Conservation (phyloP, 2,113 vertebrate species). For the Pollachius pollachius region DNA sequence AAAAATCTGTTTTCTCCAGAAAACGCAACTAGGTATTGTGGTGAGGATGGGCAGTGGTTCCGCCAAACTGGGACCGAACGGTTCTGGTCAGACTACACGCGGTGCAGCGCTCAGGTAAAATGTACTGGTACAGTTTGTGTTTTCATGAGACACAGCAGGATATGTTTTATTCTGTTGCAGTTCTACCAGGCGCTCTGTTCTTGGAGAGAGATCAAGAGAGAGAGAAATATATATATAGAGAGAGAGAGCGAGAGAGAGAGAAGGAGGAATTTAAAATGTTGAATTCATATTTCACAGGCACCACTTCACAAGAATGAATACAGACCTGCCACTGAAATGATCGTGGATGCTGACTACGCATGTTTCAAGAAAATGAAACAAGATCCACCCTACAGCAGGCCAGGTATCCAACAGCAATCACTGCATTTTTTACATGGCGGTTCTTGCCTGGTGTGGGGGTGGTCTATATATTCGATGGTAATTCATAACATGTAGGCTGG, state of each 20-base stretch:
- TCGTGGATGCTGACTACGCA: conserved; percentile 86
- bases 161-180: too few relatives aligned
- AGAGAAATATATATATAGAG: too few relatives aligned
- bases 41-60: conserved; percentile 90
- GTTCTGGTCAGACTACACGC: conserved; percentile 95
- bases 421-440: background rate
- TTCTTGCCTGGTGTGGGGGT: too few relatives aligned
- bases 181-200: too few relatives aligned
- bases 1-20: conserved; percentile 68
- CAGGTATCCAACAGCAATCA: conserved; percentile 75
- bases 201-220: conserved; percentile 47
- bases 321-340: conserved; percentile 57
- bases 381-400: conserved; percentile 81
- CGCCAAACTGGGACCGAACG: conserved; percentile 91
- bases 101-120: conserved; percentile 77
- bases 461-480: too few relatives aligned
- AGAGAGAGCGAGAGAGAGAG: too few relatives aligned
- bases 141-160: too few relatives aligned
- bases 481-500: too few relatives aligned
- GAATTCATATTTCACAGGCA: too few relatives aligned
- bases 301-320: too few relatives aligned
- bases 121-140: too few relatives aligned
- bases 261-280: too few relatives aligned
- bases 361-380: conserved; percentile 90
- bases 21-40: conserved; percentile 89